phyloP scores from a whole-genome alignment of 2,888 invertebrate species.

The Hirudinaria manillensis region DNA sequence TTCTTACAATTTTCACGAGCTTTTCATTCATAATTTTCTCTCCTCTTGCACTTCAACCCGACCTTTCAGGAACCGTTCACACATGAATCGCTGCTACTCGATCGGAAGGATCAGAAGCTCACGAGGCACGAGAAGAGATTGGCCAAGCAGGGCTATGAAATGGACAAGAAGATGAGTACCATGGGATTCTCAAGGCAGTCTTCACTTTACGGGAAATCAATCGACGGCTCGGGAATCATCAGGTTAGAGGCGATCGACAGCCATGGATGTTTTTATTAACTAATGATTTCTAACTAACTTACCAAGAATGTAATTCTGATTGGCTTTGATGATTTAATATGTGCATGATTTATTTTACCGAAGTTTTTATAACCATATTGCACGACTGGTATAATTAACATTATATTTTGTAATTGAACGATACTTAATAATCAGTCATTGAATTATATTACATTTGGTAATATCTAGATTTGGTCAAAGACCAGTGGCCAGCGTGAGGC shows the following conservation, averaged over 20 bases:
- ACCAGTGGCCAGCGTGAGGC: conserved; percentile 65
- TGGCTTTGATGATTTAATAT: background rate
- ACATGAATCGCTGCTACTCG: conserved; percentile 87
- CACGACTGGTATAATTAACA: too few relatives aligned
- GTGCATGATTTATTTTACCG: too few relatives aligned
- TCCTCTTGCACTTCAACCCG: background rate
- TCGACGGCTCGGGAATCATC: conserved; percentile 25
- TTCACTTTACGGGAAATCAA: conserved; percentile 21
- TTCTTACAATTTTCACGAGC: background rate
- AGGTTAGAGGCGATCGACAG: background rate
- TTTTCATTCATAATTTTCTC: background rate
- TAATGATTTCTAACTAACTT: background rate
- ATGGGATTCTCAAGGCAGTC: conserved; percentile 26
- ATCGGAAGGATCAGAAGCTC: conserved; percentile 86
- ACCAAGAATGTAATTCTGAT: background rate
- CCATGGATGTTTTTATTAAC: background rate
- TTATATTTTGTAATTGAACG: too few relatives aligned
- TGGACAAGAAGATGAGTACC: conserved; percentile 71
- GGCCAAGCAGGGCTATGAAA: conserved; percentile 84
- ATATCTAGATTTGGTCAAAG: conserved; percentile 41
- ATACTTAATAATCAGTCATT: background rate
- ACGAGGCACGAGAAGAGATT: conserved; percentile 86
- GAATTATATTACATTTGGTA: background rate
- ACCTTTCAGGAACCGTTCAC: conserved; percentile 69
- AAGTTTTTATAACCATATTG: too few relatives aligned